Evolutionary conservation across 2,888 invertebrate species (phyloP).

Genomic region (Yponomeuta malinellus): DNA sequence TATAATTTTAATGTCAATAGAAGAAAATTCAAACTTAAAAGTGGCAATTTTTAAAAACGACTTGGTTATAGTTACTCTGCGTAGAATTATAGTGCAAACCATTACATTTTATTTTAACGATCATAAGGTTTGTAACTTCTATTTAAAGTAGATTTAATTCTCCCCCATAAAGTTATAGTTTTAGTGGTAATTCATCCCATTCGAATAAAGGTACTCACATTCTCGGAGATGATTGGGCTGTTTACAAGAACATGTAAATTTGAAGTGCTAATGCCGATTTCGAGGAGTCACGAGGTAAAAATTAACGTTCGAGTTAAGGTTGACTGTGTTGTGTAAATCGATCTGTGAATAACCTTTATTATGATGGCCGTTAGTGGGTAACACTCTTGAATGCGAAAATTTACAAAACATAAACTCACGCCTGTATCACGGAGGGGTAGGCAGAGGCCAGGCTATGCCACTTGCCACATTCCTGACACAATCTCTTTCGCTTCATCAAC

Average conservation of each 20-base stretch:
- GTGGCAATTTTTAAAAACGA: too few species aligned
- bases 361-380: neutral
- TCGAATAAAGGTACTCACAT: neutral
- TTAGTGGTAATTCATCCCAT: neutral
- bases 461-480: too few species aligned
- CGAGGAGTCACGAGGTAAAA: slow-evolving; percentile 11
- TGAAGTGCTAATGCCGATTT: neutral
- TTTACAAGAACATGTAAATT: slow-evolving; percentile 8
- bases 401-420: neutral
- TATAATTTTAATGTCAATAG: too few species aligned
- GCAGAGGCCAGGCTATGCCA: too few species aligned
- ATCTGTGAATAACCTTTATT: neutral
- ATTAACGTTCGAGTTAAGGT: slow-evolving; percentile 7
- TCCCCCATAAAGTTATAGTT: neutral
- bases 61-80: too few species aligned
- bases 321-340: neutral
- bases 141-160: too few species aligned
- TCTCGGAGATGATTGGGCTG: slow-evolving; percentile 5
- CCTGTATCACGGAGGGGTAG: too few species aligned
- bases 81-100: too few species aligned
- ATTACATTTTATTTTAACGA: too few species aligned
- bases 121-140: too few species aligned
- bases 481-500: too few species aligned
- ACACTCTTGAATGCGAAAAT: neutral
- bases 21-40: too few species aligned